These are phyloP conservation scores for Falcunculus frontatus DNA, from an alignment of 2,113 vertebrate genomes.

Conservation along the genomic window DNA sequence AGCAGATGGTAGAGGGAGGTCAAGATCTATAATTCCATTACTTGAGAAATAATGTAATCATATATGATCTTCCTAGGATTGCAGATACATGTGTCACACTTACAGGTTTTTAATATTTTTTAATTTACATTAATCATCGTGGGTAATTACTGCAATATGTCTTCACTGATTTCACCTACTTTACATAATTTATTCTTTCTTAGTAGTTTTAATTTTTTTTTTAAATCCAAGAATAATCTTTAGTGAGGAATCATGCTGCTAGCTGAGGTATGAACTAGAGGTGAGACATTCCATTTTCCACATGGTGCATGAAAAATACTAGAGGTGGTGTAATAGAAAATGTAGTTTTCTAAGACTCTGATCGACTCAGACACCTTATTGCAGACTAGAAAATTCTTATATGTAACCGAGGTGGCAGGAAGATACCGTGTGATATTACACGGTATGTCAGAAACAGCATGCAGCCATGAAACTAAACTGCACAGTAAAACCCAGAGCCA, in stretches of 20 bases:
- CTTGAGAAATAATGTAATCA: not conserved
- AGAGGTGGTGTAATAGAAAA: not conserved
- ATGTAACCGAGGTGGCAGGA: not conserved
- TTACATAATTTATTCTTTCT: not conserved
- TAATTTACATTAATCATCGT: not conserved
- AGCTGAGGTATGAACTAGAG: not conserved
- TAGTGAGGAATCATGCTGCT: not conserved
- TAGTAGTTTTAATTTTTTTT: not conserved
- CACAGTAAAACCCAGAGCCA: not conserved
- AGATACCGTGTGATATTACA: not conserved
- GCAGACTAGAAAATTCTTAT: not conserved
- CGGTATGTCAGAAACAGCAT: conserved; percentile 5
- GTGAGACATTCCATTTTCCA: conserved; percentile 13
- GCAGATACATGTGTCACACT: not conserved
- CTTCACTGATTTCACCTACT: not conserved
- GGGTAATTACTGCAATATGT: not conserved
- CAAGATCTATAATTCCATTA: conserved; percentile 15
- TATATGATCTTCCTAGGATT: not conserved
- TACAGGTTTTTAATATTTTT: not conserved
- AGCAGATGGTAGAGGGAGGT: conserved; percentile 38
- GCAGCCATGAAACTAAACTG: not conserved
- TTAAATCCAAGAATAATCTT: not conserved
- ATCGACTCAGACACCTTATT: not conserved
- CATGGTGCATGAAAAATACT: not conserved
- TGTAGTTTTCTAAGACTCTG: not conserved